Evolutionary conservation across 2,113 vertebrate species (phyloP), one percentile per base, ranked within the genome.

Genomic region (Mormoops blainvillei): DNA sequence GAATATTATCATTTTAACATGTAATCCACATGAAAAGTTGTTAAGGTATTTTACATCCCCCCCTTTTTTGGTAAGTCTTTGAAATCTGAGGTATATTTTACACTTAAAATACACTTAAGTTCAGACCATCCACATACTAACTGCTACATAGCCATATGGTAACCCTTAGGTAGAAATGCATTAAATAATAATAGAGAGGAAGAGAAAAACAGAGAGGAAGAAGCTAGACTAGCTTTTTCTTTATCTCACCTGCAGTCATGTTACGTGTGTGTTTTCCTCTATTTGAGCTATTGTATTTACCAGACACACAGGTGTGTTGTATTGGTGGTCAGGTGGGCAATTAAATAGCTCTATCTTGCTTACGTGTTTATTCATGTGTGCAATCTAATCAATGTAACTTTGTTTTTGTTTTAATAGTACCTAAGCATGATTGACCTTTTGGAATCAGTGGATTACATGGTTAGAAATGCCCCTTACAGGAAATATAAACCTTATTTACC

Each of bases 391-490:
- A 89, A n/a, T 61, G 45, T 52, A 41, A 50, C 16, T 67, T 96
- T 50, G 19, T 94, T 97, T 85, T 96, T 87, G 7, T 97, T 67
- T 98, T 82, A 96, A 7, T 97, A 99, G 99, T 99, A 99, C 93
- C 98, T 99, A 88, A 99, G 99, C 93, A 99, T 99, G 99, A 98
- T 99, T 87, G 99, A 99, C 92, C 97, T 99, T 67, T 98, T 99
- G 98, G 99, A 99, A 97, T 99, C 99, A 31, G 70, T 99, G 5
- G 99, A 99, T 97, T 99, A 98, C 93, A 99, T 99, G 99, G 98
- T 99, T 93, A 99, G 99, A 97, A 99, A 99, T 71, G 96, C 93
- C 2, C 99, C 99, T 0, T 99, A 99, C 97, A 99, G 99, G 97
- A 99, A 99, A 97, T 99, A 99, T 63, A 98, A 98, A 45, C 99